phyloP scores from a whole-genome alignment of 2,888 invertebrate genomes.

The Ditula angustiorana region DNA sequence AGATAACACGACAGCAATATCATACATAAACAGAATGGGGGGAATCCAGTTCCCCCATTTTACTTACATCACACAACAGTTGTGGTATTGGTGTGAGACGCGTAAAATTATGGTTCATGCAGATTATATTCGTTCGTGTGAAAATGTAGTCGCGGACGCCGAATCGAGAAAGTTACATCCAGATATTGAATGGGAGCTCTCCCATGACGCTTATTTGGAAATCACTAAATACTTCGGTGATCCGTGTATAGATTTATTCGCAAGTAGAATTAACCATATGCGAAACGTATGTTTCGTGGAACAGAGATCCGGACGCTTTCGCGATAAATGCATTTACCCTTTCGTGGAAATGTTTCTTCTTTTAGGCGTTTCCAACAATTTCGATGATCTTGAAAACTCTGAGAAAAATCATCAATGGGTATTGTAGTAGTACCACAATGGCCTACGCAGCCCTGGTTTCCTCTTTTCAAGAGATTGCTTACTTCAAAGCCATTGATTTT shows the following conservation, averaged over 20 bases:
- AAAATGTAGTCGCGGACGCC: conserved; percentile 15
- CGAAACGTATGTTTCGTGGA: conserved; percentile 12
- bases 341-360: conserved; percentile 4
- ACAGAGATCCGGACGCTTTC: background rate
- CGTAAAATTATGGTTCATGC: background rate
- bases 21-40: background rate
- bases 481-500: conserved; percentile 6
- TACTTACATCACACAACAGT: background rate
- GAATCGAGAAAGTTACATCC: conserved; percentile 10
- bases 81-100: conserved; percentile 9
- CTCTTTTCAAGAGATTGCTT: conserved; percentile 3
- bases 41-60: background rate
- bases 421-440: conserved; percentile 11
- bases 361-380: conserved; percentile 32
- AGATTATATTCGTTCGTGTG: conserved; percentile 5
- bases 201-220: background rate
- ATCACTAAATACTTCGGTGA: background rate
- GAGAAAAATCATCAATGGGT: conserved; percentile 3
- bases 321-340: conserved; percentile 23
- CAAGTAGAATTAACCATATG: conserved; percentile 9
- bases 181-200: conserved; percentile 8
- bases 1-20: background rate
- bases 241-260: conserved; percentile 10
- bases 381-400: conserved; percentile 14
- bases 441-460: conserved; percentile 23